Evolutionary conservation across 2,113 vertebrate species (phyloP).

Genomic region (Solenodon paradoxus): DNA sequence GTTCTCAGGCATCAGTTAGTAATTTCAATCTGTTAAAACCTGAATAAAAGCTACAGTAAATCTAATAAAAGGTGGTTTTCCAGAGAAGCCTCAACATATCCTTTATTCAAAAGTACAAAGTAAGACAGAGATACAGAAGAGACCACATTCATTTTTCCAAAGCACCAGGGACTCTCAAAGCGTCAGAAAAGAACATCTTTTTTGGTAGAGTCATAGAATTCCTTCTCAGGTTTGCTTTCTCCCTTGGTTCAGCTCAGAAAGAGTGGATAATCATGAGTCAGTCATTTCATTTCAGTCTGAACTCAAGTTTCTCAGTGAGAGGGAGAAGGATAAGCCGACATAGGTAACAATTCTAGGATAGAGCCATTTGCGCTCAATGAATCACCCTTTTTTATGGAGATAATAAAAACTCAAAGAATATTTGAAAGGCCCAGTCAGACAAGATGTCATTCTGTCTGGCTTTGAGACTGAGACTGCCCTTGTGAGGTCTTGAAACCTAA

Average conservation of each 20-base stretch:
- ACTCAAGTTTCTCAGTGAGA: not conserved
- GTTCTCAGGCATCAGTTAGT: not conserved
- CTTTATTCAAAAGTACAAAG: not conserved
- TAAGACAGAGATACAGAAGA: not conserved
- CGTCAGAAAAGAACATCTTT: not conserved
- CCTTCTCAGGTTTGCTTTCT: not conserved
- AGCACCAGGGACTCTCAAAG: not conserved
- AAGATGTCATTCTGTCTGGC: not conserved
- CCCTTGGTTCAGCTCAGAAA: not conserved
- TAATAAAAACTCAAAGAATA: not conserved
- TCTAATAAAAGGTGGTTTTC: not conserved
- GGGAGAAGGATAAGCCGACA: not conserved
- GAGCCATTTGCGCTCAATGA: not conserved
- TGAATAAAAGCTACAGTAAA: not conserved
- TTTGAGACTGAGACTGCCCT: not conserved
- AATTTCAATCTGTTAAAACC: not conserved
- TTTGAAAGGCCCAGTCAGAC: not conserved
- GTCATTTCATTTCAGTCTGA: not conserved
- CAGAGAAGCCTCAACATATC: not conserved
- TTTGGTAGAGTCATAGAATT: not conserved
- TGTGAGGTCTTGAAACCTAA: not conserved
- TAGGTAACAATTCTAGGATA: not conserved
- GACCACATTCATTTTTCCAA: not conserved
- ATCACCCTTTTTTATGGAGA: not conserved
- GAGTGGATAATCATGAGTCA: not conserved